Conservation (phyloP, 1,140 invertebrate species). For the Watersipora subatra region DNA sequence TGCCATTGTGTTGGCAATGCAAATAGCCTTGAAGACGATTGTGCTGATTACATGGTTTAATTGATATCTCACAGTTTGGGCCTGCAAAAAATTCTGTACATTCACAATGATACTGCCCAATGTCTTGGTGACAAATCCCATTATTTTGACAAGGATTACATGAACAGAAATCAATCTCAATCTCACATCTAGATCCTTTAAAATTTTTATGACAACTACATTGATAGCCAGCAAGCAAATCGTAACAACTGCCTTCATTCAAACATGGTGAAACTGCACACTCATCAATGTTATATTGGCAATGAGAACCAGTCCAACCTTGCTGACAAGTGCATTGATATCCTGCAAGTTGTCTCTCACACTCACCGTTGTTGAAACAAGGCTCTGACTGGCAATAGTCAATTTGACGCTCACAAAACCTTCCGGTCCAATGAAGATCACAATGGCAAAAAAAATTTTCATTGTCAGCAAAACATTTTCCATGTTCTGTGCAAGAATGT, state of each 20-base stretch:
- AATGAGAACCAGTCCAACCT: slow-evolving; percentile 44
- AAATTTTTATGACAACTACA: background rate
- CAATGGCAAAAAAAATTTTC: background rate
- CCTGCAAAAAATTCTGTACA: slow-evolving; percentile 28
- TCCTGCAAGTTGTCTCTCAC: slow-evolving; percentile 46
- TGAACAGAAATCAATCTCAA: slow-evolving; percentile 48
- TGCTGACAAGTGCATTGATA: slow-evolving; percentile 58
- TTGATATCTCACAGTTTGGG: slow-evolving; percentile 41
- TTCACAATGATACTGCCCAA: background rate
- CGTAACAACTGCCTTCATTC: slow-evolving; percentile 15
- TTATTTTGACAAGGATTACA: slow-evolving; percentile 68
- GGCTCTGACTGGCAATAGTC: slow-evolving; percentile 65
- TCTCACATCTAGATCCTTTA: slow-evolving; percentile 4
- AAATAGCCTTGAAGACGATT: background rate
- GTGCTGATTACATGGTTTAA: slow-evolving; percentile 60
- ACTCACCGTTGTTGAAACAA: slow-evolving; percentile 66
- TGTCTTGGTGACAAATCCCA: slow-evolving; percentile 54
- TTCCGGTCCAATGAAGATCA: background rate
- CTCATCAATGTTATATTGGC: slow-evolving; percentile 47
- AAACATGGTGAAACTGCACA: slow-evolving; percentile 7
- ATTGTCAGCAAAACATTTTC: background rate
- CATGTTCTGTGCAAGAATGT: background rate
- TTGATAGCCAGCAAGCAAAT: slow-evolving; percentile 24
- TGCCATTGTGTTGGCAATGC: slow-evolving; percentile 67
- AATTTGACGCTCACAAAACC: background rate